These are phyloP conservation scores for Caenorhabditis sulstoni DNA, from an alignment of 2,888 invertebrate genomes.

Conservation along the genomic window DNA sequence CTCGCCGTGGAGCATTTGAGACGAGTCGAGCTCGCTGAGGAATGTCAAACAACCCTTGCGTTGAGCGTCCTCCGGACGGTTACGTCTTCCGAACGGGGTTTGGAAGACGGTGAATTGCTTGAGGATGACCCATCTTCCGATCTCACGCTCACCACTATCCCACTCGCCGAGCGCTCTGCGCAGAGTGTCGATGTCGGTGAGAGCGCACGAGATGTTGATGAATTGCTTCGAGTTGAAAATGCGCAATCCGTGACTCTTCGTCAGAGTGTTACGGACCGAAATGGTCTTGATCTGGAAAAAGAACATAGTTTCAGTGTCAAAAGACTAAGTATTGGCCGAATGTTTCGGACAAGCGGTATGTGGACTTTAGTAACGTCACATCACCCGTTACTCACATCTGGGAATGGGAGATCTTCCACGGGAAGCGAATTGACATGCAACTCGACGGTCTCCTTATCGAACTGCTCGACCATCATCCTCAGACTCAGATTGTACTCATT, in stretches of 20 bases:
- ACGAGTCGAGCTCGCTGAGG: slow-evolving; percentile 14
- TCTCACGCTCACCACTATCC: slow-evolving; percentile 24
- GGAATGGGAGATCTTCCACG: slow-evolving; percentile 7
- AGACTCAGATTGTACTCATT: slow-evolving; percentile 8
- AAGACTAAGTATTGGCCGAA: no score
- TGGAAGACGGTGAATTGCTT: slow-evolving; percentile 44
- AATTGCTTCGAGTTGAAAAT: slow-evolving; percentile 27
- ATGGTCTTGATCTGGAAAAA: slow-evolving; percentile 42
- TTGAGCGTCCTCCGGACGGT: not conserved
- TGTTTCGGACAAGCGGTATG: not conserved
- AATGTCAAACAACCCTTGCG: slow-evolving; percentile 22
- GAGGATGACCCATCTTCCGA: slow-evolving; percentile 29
- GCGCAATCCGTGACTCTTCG: slow-evolving; percentile 1
- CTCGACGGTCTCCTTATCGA: slow-evolving; percentile 25
- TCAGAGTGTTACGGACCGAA: slow-evolving; percentile 14
- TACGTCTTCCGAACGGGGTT: slow-evolving; percentile 39
- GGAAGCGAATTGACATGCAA: slow-evolving; percentile 9
- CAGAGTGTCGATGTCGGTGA: slow-evolving; percentile 25
- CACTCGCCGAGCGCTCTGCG: slow-evolving; percentile 15
- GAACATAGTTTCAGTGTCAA: no score
- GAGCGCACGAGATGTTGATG: slow-evolving; percentile 25
- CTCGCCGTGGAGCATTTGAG: slow-evolving; percentile 27
- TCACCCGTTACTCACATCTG: slow-evolving; percentile 3
- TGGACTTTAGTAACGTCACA: no score
- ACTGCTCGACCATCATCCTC: slow-evolving; percentile 34